Evolutionary conservation across 2,113 vertebrate genomes (phyloP).

Genomic region (Paratilapia polleni): DNA sequence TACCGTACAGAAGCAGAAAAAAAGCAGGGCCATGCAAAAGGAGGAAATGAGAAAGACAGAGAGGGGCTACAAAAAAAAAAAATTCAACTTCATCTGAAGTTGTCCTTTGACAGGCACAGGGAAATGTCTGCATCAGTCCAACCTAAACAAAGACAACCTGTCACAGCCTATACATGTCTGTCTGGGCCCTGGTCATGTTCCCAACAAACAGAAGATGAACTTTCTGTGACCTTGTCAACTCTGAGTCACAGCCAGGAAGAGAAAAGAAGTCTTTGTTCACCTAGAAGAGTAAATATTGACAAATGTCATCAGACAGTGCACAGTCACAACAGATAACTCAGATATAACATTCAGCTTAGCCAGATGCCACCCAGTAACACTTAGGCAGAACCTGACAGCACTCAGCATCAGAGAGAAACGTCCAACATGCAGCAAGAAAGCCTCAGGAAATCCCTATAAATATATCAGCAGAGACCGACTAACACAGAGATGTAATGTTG

Average conservation of each 20-base stretch:
- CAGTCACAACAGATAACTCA: constrained; percentile 63
- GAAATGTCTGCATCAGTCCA: constrained; percentile 37
- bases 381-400: constrained; percentile 48
- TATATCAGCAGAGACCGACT: constrained; percentile 31
- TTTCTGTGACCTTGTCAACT: constrained; percentile 56
- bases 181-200: constrained; percentile 24
- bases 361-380: constrained; percentile 57
- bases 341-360: constrained; percentile 8
- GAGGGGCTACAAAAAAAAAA: neutral
- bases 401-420: neutral
- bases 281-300: constrained; percentile 57
- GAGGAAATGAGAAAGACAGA: constrained; percentile 29
- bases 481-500: constrained; percentile 45
- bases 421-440: constrained; percentile 32
- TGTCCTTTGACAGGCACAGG: constrained; percentile 53
- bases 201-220: constrained; percentile 58
- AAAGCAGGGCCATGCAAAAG: neutral
- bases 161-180: constrained; percentile 50
- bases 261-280: constrained; percentile 54
- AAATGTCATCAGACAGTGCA: constrained; percentile 66
- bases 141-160: constrained; percentile 58
- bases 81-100: constrained; percentile 35
- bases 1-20: neutral
- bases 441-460: constrained; percentile 58
- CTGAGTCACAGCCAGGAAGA: constrained; percentile 29